Conservation (phyloP, 53 echinoderm and acorn worm genomes). For the Echinarachnius parma region DNA sequence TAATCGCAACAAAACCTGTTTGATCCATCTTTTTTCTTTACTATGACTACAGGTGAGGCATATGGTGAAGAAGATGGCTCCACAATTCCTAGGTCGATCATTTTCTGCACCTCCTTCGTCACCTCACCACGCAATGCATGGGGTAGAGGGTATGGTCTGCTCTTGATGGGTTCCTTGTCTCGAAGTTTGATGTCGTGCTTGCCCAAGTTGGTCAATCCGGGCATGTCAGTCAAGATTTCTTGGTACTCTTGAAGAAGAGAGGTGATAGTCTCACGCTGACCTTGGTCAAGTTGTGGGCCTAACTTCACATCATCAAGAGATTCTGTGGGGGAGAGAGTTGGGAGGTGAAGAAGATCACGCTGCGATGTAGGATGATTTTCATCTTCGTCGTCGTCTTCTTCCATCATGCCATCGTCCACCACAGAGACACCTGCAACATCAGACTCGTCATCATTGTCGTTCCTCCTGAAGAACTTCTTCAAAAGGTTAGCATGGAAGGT, state of each 20-base stretch:
- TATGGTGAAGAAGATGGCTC: slow-evolving; percentile 43
- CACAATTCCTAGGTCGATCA: slow-evolving; percentile 45
- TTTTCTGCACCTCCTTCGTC: slow-evolving; percentile 37
- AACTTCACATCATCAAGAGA: background rate
- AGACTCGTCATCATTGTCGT: background rate
- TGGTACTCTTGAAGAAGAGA: slow-evolving; percentile 12
- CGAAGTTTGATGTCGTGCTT: slow-evolving; percentile 47
- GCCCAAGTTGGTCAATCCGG: slow-evolving; percentile 42
- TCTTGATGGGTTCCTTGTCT: slow-evolving; percentile 15
- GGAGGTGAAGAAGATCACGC: slow-evolving; percentile 2
- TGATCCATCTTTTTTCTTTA: too few species aligned
- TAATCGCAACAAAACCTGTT: too few species aligned
- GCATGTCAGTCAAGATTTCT: slow-evolving; percentile 53
- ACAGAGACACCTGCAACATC: background rate
- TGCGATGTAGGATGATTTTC: too few species aligned
- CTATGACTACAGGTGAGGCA: slow-evolving; percentile 39
- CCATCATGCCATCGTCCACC: background rate
- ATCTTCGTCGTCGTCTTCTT: background rate
- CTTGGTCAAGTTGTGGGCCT: background rate
- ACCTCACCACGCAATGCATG: slow-evolving; percentile 37
- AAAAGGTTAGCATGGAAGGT: too few species aligned
- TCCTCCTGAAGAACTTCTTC: too few species aligned
- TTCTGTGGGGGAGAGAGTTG: background rate
- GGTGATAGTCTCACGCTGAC: background rate
- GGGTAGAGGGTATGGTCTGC: slow-evolving; percentile 46